Conservation (phyloP, 2,888 invertebrate species). For the Eucera pruinosa region DNA sequence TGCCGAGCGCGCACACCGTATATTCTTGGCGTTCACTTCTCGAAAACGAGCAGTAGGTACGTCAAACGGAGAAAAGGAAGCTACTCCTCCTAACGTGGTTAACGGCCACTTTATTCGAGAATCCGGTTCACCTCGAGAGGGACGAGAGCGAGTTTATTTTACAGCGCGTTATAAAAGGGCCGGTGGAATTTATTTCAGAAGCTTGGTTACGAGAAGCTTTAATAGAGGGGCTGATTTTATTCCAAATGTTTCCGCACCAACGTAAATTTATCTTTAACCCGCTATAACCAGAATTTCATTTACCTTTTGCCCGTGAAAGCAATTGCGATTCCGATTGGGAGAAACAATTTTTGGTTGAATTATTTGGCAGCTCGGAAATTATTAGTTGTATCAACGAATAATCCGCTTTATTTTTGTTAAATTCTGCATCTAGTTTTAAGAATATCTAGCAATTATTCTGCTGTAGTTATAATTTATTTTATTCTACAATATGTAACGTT, state of each 20-base stretch:
- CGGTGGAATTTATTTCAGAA: slow-evolving; percentile 6
- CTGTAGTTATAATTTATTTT: too few relatives aligned
- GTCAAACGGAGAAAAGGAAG: neutral
- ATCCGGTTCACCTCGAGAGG: neutral
- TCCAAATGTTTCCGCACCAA: neutral
- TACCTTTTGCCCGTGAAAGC: too few relatives aligned
- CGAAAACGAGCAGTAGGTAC: slow-evolving; percentile 1
- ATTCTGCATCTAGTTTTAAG: too few relatives aligned
- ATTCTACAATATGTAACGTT: too few relatives aligned
- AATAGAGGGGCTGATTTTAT: slow-evolving; percentile 4
- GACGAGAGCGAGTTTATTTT: slow-evolving; percentile 23
- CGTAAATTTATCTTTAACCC: neutral
- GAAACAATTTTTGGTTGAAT: too few relatives aligned
- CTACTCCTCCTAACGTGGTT: neutral
- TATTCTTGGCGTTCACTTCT: neutral
- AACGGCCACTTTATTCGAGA: slow-evolving; percentile 22
- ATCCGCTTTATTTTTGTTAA: too few relatives aligned
- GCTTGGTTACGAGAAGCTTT: neutral
- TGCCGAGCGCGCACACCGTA: too few relatives aligned
- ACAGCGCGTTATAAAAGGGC: slow-evolving; percentile 10
- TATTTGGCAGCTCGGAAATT: too few relatives aligned
- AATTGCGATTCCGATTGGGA: too few relatives aligned
- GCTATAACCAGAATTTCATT: too few relatives aligned
- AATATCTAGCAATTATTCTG: too few relatives aligned
- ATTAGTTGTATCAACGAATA: too few relatives aligned